These are phyloP conservation scores for Phrixothrix hirtus DNA, from an alignment of 2,888 invertebrate genomes.

Conservation along the genomic window DNA sequence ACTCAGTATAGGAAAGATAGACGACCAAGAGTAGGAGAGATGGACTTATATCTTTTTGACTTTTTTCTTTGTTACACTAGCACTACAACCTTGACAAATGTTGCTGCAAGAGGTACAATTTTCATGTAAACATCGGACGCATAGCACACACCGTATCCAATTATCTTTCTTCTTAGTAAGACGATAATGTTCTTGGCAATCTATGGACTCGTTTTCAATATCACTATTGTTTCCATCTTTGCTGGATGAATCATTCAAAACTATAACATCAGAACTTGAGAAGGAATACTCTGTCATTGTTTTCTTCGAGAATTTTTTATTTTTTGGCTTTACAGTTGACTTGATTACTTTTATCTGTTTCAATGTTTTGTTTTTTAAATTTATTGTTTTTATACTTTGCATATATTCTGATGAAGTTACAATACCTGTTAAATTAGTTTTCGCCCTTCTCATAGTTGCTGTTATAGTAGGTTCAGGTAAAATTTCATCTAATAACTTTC, in stretches of 20 bases:
- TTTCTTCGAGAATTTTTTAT: neutral
- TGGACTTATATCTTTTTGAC: neutral
- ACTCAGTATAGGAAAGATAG: conserved; percentile 2
- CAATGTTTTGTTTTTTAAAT: too few relatives aligned
- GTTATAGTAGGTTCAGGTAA: too few relatives aligned
- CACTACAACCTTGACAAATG: neutral
- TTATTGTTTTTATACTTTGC: too few relatives aligned
- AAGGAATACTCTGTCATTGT: neutral
- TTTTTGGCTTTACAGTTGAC: neutral
- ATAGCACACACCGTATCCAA: conserved; percentile 1
- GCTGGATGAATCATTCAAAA: conserved; percentile 3
- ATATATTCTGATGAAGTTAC: too few relatives aligned
- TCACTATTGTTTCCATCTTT: neutral
- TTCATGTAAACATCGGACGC: conserved; percentile 1
- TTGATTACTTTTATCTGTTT: neutral
- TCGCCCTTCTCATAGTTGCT: too few relatives aligned
- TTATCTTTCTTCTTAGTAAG: neutral
- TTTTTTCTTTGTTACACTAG: neutral
- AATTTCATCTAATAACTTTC: too few relatives aligned
- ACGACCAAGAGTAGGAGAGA: conserved; percentile 8
- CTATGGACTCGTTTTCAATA: too few relatives aligned
- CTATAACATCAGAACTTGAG: neutral
- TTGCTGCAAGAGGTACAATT: neutral
- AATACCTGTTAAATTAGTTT: too few relatives aligned
- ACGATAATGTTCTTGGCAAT: too few relatives aligned